A percentile compares a stretch with the other conserved stretches of the same genome.
phyloP scores from a whole-genome alignment of 2,888 invertebrate species.

The Rhimphoctona megacephalus region DNA sequence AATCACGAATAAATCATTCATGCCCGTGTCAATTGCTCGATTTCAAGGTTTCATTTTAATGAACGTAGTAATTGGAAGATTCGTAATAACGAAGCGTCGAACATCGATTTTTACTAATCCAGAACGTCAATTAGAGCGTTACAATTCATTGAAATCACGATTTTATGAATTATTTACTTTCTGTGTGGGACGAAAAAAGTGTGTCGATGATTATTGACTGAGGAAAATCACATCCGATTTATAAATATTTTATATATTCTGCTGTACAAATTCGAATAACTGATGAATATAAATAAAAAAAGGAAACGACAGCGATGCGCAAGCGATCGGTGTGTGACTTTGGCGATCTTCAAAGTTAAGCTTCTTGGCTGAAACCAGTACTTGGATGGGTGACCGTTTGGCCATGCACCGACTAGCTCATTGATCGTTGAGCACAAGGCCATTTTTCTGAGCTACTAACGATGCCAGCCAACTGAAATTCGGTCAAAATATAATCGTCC shows the following conservation, averaged over 20 bases:
- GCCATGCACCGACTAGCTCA: background rate
- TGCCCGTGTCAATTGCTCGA: background rate
- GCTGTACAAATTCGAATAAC: background rate
- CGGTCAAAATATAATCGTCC: background rate
- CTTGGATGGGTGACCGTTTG: constrained; percentile 1
- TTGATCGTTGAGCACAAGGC: background rate
- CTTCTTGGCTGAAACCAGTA: background rate
- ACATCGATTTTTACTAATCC: background rate
- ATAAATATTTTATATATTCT: background rate
- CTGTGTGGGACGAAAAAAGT: constrained; percentile 7
- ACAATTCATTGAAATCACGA: background rate
- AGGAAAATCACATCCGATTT: background rate
- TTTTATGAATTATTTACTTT: constrained; percentile 31
- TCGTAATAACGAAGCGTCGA: background rate
- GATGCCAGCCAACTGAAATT: too few relatives aligned
- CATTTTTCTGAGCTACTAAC: background rate
- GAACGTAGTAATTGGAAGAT: constrained; percentile 35
- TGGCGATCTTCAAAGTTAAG: background rate
- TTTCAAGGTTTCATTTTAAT: background rate
- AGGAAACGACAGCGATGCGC: background rate
- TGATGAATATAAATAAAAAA: background rate
- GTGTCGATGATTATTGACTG: background rate
- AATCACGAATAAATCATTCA: constrained; percentile 33
- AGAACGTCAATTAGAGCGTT: background rate
- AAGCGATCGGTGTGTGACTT: background rate